phyloP scores from a whole-genome alignment of 2,113 vertebrate species.

The Prunella himalayana region DNA sequence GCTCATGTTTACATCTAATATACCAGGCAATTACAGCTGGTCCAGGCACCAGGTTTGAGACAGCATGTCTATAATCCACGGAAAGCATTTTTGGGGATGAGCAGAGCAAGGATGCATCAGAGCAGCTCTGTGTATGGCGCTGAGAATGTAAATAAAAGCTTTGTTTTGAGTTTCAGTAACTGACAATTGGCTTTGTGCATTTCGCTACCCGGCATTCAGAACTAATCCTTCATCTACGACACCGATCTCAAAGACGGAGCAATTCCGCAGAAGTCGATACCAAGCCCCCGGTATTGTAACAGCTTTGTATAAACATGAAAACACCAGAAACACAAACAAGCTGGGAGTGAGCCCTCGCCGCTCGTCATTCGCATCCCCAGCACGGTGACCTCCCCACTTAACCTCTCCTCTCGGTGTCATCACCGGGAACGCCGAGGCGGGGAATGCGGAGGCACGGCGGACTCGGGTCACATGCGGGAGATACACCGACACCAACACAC shows the following conservation, averaged over 20 bases:
- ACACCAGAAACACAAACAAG: background rate
- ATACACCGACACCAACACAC: background rate
- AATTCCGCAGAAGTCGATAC: background rate
- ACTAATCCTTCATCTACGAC: background rate
- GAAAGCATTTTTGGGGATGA: background rate
- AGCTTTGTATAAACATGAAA: background rate
- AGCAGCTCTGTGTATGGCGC: background rate
- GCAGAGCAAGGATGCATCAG: background rate
- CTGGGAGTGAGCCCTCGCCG: background rate
- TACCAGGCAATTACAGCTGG: background rate
- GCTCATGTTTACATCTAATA: background rate
- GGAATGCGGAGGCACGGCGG: background rate
- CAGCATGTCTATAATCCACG: fast-evolving
- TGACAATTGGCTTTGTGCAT: background rate
- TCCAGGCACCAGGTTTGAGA: background rate
- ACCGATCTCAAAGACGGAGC: background rate
- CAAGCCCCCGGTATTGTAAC: background rate
- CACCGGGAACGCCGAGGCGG: background rate
- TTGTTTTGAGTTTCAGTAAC: background rate
- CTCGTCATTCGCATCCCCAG: background rate
- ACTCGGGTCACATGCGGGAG: background rate
- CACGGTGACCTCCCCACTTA: background rate
- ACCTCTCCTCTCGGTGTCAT: background rate
- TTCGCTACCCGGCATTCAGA: fast-evolving
- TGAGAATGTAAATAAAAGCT: background rate